phyloP scores from a whole-genome alignment of 1,140 invertebrate species.

The Penaeus chinensis region DNA sequence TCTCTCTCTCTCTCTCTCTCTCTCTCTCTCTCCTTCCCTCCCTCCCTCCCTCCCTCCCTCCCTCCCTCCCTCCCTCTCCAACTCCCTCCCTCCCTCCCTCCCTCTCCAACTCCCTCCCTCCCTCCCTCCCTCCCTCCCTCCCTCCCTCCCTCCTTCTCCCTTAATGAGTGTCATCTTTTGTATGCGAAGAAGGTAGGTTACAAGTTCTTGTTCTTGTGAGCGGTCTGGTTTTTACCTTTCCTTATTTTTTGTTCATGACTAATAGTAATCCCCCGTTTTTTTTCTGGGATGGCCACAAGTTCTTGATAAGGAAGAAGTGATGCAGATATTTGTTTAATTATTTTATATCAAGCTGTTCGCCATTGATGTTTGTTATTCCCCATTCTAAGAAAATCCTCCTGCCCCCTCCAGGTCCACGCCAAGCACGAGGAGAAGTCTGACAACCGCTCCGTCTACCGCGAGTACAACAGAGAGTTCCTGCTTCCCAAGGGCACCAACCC shows the following conservation, averaged over 20 bases:
- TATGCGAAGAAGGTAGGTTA: no score
- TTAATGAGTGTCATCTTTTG: no score
- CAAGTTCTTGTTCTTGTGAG: no score
- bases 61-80: background rate
- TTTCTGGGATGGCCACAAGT: no score
- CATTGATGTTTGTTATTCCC: background rate
- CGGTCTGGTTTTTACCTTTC: no score
- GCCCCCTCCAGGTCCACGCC: conserved; percentile 82
- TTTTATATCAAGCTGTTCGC: background rate
- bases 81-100: background rate
- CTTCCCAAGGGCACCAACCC: conserved; percentile 93
- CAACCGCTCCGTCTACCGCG: conserved; percentile 92
- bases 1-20: background rate
- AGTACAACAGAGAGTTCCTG: conserved; percentile 95
- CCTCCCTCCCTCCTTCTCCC: background rate
- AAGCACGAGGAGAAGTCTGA: conserved; percentile 96
- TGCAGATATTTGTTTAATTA: no score
- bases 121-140: background rate
- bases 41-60: background rate
- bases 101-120: background rate
- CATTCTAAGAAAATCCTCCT: no score
- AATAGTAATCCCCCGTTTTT: no score
- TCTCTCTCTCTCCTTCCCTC: background rate
- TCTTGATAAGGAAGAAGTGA: no score
- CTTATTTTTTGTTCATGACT: no score